phyloP scores from a whole-genome alignment of 2,113 vertebrate species.

The Gymnobelideus leadbeateri region DNA sequence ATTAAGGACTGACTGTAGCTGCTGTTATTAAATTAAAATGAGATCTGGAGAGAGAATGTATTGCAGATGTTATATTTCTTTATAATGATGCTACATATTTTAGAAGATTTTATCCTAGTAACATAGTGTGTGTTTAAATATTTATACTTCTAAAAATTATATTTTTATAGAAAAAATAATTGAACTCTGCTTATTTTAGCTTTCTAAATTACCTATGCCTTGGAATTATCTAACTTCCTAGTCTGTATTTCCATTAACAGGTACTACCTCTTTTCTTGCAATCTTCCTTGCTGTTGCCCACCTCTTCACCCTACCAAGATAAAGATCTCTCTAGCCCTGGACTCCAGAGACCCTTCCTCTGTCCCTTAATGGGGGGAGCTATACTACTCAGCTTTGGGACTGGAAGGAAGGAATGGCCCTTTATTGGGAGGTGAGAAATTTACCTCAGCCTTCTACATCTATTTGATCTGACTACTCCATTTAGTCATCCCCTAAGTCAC shows the following conservation, averaged over 20 bases:
- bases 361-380: not conserved
- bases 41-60: not conserved
- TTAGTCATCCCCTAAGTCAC: not conserved
- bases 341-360: not conserved
- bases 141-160: not conserved
- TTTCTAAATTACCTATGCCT: conserved; percentile 12
- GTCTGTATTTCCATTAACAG: not conserved
- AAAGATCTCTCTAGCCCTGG: not conserved
- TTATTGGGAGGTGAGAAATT: not conserved
- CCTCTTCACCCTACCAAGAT: not conserved
- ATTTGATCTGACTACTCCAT: not conserved
- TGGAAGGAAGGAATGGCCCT: not conserved
- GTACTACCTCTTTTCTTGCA: not conserved
- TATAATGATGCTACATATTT: not conserved
- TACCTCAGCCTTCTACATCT: not conserved
- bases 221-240: not conserved
- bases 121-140: not conserved
- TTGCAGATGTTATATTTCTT: not conserved
- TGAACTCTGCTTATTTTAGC: not conserved
- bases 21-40: not conserved
- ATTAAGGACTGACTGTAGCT: not conserved
- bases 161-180: not conserved
- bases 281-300: not conserved
- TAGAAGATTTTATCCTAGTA: not conserved
- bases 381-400: not conserved